Evolutionary conservation across 2,113 vertebrate genomes (phyloP).

Genomic region (Heterocephalus glaber): DNA sequence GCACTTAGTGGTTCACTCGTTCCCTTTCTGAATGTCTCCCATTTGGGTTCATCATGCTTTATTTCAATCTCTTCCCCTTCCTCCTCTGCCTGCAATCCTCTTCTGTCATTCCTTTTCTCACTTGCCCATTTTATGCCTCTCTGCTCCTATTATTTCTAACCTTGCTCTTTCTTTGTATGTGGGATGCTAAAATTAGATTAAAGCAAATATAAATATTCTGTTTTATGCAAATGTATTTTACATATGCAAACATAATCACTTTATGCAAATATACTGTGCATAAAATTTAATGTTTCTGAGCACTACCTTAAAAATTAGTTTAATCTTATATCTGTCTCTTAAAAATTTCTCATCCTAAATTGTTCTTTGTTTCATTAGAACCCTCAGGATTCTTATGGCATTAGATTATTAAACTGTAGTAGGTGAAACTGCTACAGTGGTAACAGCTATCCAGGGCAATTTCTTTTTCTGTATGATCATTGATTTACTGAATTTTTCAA

Average conservation of each 20-base stretch:
- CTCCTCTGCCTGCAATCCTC: background rate
- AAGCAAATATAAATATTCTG: slow-evolving; percentile 31
- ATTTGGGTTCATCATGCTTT: background rate
- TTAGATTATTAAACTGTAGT: background rate
- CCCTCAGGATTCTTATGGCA: background rate
- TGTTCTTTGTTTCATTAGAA: slow-evolving; percentile 42
- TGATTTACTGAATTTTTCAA: slow-evolving; percentile 37
- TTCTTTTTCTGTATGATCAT: slow-evolving; percentile 13
- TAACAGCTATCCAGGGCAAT: background rate
- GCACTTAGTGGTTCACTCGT: background rate
- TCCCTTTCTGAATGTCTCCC: background rate
- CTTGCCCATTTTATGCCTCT: background rate
- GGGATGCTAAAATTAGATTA: slow-evolving; percentile 25
- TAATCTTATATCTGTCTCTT: slow-evolving; percentile 42
- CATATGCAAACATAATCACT: slow-evolving; percentile 46
- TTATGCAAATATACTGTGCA: slow-evolving; percentile 44
- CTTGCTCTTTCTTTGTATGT: slow-evolving; percentile 29
- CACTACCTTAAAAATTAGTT: slow-evolving; percentile 53
- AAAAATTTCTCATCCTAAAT: slow-evolving; percentile 42
- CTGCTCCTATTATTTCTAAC: slow-evolving; percentile 13
- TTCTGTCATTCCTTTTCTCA: background rate
- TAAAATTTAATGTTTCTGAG: slow-evolving; percentile 23
- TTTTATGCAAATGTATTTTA: slow-evolving; percentile 21
- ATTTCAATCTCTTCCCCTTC: background rate
- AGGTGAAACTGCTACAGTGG: background rate